Evolutionary conservation across 2,888 invertebrate genomes (phyloP).

Genomic region (Ophion ventricosus): DNA sequence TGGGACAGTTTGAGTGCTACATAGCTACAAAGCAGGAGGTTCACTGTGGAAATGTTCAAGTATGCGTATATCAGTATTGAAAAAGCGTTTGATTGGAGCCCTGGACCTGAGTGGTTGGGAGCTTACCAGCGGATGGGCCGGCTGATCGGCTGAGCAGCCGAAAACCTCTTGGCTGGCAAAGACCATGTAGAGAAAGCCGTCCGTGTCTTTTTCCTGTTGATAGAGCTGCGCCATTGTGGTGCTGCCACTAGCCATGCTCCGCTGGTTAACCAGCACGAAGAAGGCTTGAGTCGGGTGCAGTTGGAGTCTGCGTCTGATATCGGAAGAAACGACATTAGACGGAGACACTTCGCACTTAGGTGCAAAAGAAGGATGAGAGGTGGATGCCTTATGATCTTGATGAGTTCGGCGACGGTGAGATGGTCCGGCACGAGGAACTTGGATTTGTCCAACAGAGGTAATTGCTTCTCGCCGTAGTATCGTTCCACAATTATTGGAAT

Average conservation of each 20-base stretch:
- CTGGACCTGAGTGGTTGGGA: background rate
- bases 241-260: constrained; percentile 92
- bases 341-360: background rate
- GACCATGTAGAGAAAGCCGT: constrained; percentile 94
- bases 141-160: constrained; percentile 82
- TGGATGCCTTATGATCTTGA: constrained; percentile 91
- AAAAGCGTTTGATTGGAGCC: background rate
- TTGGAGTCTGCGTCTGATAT: constrained; percentile 86
- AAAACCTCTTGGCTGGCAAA: constrained; percentile 96
- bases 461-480: constrained; percentile 90
- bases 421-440: constrained; percentile 96
- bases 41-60: no score
- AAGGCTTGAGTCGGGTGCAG: constrained; percentile 89
- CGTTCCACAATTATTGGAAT: constrained; percentile 92
- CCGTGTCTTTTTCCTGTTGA: constrained; percentile 89
- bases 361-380: background rate
- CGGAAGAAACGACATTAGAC: background rate
- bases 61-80: background rate
- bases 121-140: constrained; percentile 33
- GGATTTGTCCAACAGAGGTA: constrained; percentile 92
- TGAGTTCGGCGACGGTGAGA: constrained; percentile 94
- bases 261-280: constrained; percentile 92
- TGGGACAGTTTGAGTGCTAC: no score
- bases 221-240: constrained; percentile 93
- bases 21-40: no score